Base-by-base conservation (phyloP, 2,113 vertebrate genomes). In the Varanus salvator region DNA sequence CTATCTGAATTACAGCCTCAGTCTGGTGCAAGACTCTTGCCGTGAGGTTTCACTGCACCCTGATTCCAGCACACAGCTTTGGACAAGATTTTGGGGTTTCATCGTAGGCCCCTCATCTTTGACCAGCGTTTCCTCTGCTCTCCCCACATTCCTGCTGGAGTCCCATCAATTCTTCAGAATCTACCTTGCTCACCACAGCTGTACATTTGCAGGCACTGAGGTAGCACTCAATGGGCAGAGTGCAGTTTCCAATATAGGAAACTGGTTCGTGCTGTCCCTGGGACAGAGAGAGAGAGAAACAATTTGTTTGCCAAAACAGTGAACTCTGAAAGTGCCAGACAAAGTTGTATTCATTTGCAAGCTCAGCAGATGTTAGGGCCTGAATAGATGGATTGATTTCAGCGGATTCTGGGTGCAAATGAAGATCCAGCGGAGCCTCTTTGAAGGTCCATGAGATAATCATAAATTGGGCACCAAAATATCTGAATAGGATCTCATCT, bases 331-430 rank as follows among this genome's bases (percentile, higher is more conserved):
- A 85, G 83, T 92, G 83, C 93, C 91, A 69, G 89, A 96, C 96
- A 96, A 92, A 95, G 95, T 96, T 96, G 93, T 94, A 95, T 96
- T 96, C 94, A 96, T 94, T 82, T 92, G 94, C 92, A 94, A 95
- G 94, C 94, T 94, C 93, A 96, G 94, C 95, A 95, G 95, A 96
- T 96, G 95, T 95, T 93, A 90, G 86, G 86, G 91, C 89, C 90
- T 96, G 95, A 96, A 95, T 96, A 92, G 94, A 90, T 91, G 90
- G 94, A 80, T 87, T 87, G 88, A 95, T 95, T 96, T 93, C 91
- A 90, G 87, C 54, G 92, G 92, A 34, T 14, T 91, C 94, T 95
- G 94, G 92, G 91, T 93, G 85, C 95, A 93, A 94, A 93, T 77
- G 93, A 95, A 93, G 91, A 93, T 93, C 94, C 95, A 93, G 93